phyloP scores from a whole-genome alignment of 1,140 invertebrate genomes.

The Piezodorus guildinii region DNA sequence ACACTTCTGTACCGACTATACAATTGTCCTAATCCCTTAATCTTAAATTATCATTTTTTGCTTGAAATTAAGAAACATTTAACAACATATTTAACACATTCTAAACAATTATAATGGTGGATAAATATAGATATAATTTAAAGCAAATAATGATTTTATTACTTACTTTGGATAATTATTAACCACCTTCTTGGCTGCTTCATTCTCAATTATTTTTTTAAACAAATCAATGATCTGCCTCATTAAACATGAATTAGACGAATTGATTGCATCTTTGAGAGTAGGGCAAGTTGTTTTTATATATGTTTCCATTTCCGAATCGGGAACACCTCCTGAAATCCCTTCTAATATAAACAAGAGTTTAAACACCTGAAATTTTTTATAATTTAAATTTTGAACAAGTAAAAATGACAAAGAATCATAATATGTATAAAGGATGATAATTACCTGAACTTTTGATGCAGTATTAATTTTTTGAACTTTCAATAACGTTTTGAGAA shows the following conservation, averaged over 20 bases:
- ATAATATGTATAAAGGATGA: background rate
- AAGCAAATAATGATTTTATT: background rate
- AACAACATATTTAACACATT: no score
- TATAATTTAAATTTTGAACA: background rate
- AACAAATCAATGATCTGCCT: constrained; percentile 45
- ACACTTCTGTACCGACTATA: no score
- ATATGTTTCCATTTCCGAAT: constrained; percentile 39
- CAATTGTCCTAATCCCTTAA: no score
- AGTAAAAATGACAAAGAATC: background rate
- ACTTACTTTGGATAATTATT: constrained; percentile 31
- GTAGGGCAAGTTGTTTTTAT: constrained; percentile 38
- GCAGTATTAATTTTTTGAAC: constrained; percentile 35
- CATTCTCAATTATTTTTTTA: constrained; percentile 37
- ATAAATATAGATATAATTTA: no score
- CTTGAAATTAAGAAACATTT: no score
- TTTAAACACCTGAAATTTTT: constrained; percentile 36
- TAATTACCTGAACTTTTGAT: constrained; percentile 20
- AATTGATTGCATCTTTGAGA: constrained; percentile 37
- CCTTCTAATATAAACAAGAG: constrained; percentile 44
- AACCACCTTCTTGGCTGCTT: constrained; percentile 30
- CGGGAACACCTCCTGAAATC: constrained; percentile 38
- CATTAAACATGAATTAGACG: constrained; percentile 37
- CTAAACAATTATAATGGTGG: no score
- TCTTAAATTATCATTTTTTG: no score
- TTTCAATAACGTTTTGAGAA: constrained; percentile 43